Conservation (phyloP, 2,113 vertebrate species). For the Brachionichthys hirsutus region DNA sequence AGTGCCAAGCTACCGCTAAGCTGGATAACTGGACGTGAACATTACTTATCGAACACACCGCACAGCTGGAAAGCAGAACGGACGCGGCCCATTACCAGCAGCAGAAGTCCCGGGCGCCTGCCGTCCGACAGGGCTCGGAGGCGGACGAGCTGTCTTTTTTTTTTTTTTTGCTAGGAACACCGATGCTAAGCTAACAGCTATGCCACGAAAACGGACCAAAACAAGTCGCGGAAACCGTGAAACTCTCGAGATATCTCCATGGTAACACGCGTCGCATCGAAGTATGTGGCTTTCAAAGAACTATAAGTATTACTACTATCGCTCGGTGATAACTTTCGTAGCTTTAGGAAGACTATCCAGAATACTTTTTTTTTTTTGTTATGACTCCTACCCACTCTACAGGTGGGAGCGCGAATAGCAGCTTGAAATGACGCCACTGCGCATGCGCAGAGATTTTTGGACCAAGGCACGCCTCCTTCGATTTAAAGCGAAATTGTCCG, state of each 20-base stretch:
- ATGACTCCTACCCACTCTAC: conserved; percentile 52
- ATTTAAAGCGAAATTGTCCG: no score
- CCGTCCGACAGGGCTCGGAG: conserved; percentile 22
- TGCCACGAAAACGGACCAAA: conserved; percentile 62
- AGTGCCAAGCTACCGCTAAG: no score
- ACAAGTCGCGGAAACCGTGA: conserved; percentile 30
- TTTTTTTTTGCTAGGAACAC: no score
- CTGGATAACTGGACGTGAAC: no score
- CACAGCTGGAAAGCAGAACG: neutral
- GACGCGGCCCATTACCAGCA: conserved; percentile 47
- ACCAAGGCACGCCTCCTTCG: no score
- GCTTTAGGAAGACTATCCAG: conserved; percentile 42
- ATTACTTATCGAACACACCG: no score
- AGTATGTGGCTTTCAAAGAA: neutral
- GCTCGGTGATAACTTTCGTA: neutral
- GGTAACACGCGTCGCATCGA: neutral
- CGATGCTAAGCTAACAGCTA: conserved; percentile 64
- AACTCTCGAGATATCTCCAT: conserved; percentile 57
- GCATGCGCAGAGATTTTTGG: no score
- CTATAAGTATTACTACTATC: neutral
- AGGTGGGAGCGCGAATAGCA: conserved; percentile 57
- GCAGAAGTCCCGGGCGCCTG: conserved; percentile 9
- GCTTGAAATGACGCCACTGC: conserved; percentile 10
- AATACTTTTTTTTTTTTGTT: conserved; percentile 71
- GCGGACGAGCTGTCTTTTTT: conserved; percentile 43